phyloP scores from a whole-genome alignment of 2,113 vertebrate genomes.

The Scophthalmus maximus region DNA sequence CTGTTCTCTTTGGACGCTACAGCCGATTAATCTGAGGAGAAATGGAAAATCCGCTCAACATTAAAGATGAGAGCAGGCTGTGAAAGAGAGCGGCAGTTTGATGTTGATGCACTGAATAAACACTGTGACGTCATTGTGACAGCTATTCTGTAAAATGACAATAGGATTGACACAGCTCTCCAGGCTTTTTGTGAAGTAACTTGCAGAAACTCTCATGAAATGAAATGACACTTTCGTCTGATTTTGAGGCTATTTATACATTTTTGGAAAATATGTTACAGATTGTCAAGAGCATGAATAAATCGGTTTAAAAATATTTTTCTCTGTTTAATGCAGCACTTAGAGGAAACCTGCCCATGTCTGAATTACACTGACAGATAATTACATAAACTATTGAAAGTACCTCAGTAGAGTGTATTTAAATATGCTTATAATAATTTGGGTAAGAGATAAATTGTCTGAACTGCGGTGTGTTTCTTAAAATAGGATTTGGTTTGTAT shows the following conservation, averaged over 20 bases:
- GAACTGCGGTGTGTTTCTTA: not conserved
- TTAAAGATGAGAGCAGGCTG: constrained; percentile 26
- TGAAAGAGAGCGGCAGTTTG: constrained; percentile 11
- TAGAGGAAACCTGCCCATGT: no score
- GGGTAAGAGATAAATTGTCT: not conserved
- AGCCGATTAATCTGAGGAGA: constrained; percentile 64
- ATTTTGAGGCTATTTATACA: no score
- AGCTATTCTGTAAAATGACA: not conserved
- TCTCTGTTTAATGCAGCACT: no score
- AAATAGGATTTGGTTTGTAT: constrained; percentile 5
- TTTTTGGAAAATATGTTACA: no score
- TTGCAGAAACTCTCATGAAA: no score
- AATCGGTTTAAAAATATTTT: no score
- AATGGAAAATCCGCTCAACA: constrained; percentile 50
- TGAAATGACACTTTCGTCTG: not conserved
- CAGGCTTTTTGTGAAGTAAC: not conserved
- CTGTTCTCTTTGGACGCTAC: constrained; percentile 41
- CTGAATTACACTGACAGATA: no score
- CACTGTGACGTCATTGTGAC: constrained; percentile 37
- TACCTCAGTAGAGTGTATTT: not conserved
- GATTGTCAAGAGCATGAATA: no score
- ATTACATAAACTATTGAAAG: no score
- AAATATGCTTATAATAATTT: not conserved
- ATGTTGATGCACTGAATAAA: constrained; percentile 39
- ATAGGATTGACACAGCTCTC: not conserved